A percentile compares a stretch with the other conserved stretches of the same genome.
Evolutionary conservation across 2,113 vertebrate genomes (phyloP).

Genomic region (Brachionichthys hirsutus): DNA sequence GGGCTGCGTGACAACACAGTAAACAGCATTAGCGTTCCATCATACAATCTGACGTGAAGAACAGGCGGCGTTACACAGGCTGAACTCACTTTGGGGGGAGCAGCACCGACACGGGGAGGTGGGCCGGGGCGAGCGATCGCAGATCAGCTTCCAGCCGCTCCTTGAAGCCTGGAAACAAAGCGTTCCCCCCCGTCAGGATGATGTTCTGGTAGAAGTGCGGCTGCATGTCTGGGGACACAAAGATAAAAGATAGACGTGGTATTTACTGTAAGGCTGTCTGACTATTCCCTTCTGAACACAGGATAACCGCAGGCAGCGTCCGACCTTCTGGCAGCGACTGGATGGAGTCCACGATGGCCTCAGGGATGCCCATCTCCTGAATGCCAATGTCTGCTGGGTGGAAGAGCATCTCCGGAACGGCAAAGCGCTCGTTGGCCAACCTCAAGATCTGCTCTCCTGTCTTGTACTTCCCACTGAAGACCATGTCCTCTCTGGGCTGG

Average conservation of each 20-base stretch:
- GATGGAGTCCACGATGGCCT: conserved; percentile 91
- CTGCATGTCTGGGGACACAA: conserved; percentile 90
- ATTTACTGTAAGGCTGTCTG: not conserved
- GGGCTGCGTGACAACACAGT: conserved; percentile 77
- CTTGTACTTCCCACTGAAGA: conserved; percentile 94
- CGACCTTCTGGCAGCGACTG: conserved; percentile 92
- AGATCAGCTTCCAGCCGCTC: conserved; percentile 92
- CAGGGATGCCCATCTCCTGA: conserved; percentile 98
- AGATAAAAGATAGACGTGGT: conserved; percentile 3
- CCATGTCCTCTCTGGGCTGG: conserved; percentile 94
- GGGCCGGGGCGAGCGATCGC: conserved; percentile 88
- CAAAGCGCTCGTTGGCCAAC: conserved; percentile 93
- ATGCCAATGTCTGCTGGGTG: conserved; percentile 96
- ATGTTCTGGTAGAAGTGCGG: conserved; percentile 98
- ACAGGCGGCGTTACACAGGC: no score
- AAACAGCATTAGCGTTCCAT: not conserved
- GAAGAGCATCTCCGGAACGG: conserved; percentile 96
- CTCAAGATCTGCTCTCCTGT: conserved; percentile 95
- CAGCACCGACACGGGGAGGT: conserved; percentile 88
- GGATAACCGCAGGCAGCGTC: not conserved
- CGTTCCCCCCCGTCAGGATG: conserved; percentile 92
- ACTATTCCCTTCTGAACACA: no score
- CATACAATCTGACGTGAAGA: no score
- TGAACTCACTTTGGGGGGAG: conserved; percentile 86
- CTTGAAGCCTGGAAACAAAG: conserved; percentile 90